Base-by-base conservation (phyloP, 2,888 invertebrate species). In the Euzophera pinguis region DNA sequence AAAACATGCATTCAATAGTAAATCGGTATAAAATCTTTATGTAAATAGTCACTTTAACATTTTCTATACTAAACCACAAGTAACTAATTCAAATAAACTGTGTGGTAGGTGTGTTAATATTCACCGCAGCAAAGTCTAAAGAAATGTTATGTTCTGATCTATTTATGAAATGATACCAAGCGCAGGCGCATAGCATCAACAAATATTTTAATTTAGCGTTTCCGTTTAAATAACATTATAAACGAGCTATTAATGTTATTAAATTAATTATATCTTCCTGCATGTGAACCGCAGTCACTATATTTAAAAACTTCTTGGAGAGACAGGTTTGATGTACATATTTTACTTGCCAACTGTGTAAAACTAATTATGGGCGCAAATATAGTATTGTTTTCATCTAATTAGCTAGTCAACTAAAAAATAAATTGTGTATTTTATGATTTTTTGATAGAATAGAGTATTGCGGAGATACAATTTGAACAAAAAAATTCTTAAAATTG, bases 261-360 rank as follows among this genome's bases (percentile, higher is more conserved):
- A 69, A 74, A 80, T 85, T 88, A 83, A 81, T 84, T 78, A 85
- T 78, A 76, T 69, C 84, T 84, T 86, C 85, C 85, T 87, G 84
- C 73, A 64, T 71, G 32, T 42, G 13, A 35, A 17, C 34, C 13
- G 34, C 42, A 34, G 50, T 35, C n/a, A 22, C 9, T 35, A 42
- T 13, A 29, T 13, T 29, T 43, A 43, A 9, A 27, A 1, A 3
- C 1, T 27, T 27, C 17, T n/a, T 1, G 38, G 32, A 4, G 10
- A 32, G 32, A 32, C 32, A 7, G 32, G 32, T 32, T 32, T 32
- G 7, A 8, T 32, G 7, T 32, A 32, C 7, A 1, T 32, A 32
- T 43, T 45, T 45, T 12, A n/a, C n/a, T n/a, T n/a, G n/a, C n/a
- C n/a, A n/a, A n/a, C n/a, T n/a, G n/a, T n/a, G n/a, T n/a, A n/a